Percentiles rank a stretch among this genome's conserved stretches.
These are phyloP conservation scores for Sinotaia quadrata DNA, from an alignment of 2,888 invertebrate species.

Conservation along the genomic window DNA sequence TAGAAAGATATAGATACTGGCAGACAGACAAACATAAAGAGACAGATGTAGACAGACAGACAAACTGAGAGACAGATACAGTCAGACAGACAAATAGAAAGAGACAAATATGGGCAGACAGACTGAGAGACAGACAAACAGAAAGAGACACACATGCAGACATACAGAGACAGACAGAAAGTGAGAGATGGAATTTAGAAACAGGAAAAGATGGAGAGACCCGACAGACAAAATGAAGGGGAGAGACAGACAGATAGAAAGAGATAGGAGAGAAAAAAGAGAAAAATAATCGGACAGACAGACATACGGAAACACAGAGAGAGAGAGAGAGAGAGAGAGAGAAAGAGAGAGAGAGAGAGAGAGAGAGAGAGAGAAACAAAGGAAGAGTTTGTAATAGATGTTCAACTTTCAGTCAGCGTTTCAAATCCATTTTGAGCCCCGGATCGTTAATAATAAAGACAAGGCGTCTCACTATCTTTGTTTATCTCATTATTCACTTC, in stretches of 20 bases:
- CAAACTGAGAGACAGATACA: not conserved
- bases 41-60: not conserved
- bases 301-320: conserved; percentile 8
- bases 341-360: conserved; percentile 1
- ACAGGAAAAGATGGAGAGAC: not conserved
- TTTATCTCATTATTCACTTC: too few species aligned
- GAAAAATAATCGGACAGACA: conserved; percentile 14
- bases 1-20: not conserved
- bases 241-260: not conserved
- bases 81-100: not conserved
- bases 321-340: conserved; percentile 14
- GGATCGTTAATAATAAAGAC: too few species aligned
- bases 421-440: too few species aligned
- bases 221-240: not conserved
- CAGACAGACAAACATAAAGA: not conserved
- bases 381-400: not conserved
- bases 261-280: conserved; percentile 9
- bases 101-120: not conserved
- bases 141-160: not conserved
- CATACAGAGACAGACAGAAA: not conserved
- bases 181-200: not conserved
- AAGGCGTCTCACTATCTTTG: too few species aligned
- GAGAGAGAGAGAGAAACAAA: conserved; percentile 5
- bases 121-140: not conserved
- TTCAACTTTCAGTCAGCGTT: too few species aligned